Evolutionary conservation across 2,888 invertebrate species (phyloP).

Genomic region (Eudemis profundana): DNA sequence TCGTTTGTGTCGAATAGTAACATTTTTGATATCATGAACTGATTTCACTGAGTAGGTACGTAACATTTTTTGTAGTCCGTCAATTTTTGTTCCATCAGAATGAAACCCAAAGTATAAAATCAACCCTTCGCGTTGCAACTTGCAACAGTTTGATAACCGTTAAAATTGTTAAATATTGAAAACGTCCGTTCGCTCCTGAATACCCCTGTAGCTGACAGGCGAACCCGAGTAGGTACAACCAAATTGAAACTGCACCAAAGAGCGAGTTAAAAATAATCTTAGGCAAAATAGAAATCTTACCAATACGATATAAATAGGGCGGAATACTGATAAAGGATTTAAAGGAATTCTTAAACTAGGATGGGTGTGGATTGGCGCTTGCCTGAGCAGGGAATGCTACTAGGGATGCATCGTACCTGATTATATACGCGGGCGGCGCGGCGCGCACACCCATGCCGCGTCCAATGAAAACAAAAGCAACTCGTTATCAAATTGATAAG

Average conservation of each 20-base stretch:
- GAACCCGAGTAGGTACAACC: slow-evolving; percentile 2
- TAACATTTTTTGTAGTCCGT: no score
- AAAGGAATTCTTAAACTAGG: slow-evolving; percentile 15
- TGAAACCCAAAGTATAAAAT: neutral
- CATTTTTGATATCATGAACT: no score
- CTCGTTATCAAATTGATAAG: slow-evolving; percentile 55
- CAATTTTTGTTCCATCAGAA: no score
- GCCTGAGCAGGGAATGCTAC: slow-evolving; percentile 62
- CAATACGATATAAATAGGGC: slow-evolving; percentile 13
- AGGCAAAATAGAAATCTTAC: slow-evolving; percentile 28
- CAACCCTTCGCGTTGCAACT: neutral
- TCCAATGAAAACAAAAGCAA: slow-evolving; percentile 72
- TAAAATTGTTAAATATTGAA: slow-evolving; percentile 3
- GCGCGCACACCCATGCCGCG: slow-evolving; percentile 74
- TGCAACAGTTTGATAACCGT: neutral
- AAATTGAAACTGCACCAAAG: slow-evolving; percentile 10
- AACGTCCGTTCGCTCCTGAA: slow-evolving; percentile 7
- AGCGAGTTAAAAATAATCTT: neutral
- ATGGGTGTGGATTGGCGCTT: slow-evolving; percentile 54
- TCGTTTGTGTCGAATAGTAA: neutral
- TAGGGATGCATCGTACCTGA: slow-evolving; percentile 50
- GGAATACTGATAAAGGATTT: slow-evolving; percentile 48
- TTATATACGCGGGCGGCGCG: slow-evolving; percentile 70
- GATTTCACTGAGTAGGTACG: no score
- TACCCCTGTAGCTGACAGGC: slow-evolving; percentile 16